A percentile compares a stretch with the other conserved stretches of the same genome.
Conservation (phyloP, 2,113 vertebrate genomes). For the Anser brachyrhynchus region DNA sequence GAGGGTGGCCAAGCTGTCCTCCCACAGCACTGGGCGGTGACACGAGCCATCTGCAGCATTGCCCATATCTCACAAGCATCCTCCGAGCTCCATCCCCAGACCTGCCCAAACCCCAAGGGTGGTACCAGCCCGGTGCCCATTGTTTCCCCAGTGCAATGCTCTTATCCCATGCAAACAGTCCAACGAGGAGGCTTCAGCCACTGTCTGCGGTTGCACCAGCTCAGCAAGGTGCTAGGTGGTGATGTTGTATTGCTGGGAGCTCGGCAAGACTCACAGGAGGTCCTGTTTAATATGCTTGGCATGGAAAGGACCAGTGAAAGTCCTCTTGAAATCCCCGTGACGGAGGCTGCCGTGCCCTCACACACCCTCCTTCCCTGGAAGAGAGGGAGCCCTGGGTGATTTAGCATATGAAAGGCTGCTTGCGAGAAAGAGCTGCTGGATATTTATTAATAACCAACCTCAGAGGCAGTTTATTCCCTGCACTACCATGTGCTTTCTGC, state of each 20-base stretch:
- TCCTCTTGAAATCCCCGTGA: not conserved
- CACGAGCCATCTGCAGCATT: not conserved
- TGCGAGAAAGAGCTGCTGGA: not conserved
- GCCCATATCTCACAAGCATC: not conserved
- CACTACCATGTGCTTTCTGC: not conserved
- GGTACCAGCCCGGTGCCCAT: not conserved
- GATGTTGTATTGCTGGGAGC: not conserved
- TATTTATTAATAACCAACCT: not conserved
- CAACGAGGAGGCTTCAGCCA: not conserved
- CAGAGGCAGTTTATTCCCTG: not conserved
- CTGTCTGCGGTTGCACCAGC: not conserved
- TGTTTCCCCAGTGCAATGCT: accelerated
- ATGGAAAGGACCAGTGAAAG: not conserved
- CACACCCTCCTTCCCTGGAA: not conserved
- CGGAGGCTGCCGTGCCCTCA: not conserved
- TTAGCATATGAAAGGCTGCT: not conserved
- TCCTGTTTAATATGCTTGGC: accelerated
- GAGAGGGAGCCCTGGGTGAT: not conserved
- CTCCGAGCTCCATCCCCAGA: not conserved
- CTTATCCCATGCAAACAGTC: not conserved
- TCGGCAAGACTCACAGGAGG: not conserved
- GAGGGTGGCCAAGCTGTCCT: not conserved
- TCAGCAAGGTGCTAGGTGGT: slow-evolving; percentile 1
- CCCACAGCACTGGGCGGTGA: accelerated
- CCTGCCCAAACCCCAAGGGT: not conserved